Percentiles rank a stretch among this genome's conserved stretches.
phyloP scores from a whole-genome alignment of 1,140 invertebrate genomes.

The Plodia interpunctella region DNA sequence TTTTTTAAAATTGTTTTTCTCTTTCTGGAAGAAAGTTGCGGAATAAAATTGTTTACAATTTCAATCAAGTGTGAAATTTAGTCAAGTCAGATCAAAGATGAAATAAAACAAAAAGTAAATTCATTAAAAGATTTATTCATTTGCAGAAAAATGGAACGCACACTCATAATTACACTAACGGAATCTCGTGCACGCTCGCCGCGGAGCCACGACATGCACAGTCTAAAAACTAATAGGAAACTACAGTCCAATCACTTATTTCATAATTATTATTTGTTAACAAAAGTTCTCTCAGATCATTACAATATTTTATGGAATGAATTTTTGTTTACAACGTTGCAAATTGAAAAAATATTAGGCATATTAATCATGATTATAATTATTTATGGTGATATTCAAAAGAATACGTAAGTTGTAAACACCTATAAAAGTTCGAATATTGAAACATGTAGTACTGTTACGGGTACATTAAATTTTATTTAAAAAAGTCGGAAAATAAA shows the following conservation, averaged over 20 bases:
- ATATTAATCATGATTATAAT: too few relatives aligned
- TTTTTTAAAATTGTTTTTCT: too few relatives aligned
- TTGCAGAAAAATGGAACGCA: slow-evolving; percentile 49
- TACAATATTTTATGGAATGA: slow-evolving; percentile 19
- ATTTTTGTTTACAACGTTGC: background rate
- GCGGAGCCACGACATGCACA: slow-evolving; percentile 31
- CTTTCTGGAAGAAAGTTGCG: too few relatives aligned
- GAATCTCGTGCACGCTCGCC: slow-evolving; percentile 46
- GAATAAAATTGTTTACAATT: too few relatives aligned
- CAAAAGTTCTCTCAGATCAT: slow-evolving; percentile 25
- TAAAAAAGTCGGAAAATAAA: too few relatives aligned
- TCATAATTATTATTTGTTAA: background rate
- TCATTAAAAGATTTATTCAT: slow-evolving; percentile 63
- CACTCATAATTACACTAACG: slow-evolving; percentile 22
- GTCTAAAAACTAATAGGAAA: slow-evolving; percentile 41
- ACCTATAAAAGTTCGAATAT: too few relatives aligned
- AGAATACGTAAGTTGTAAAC: too few relatives aligned
- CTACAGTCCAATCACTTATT: slow-evolving; percentile 13
- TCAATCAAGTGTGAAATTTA: too few relatives aligned
- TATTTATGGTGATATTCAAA: too few relatives aligned
- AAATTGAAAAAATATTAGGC: too few relatives aligned
- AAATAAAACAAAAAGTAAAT: slow-evolving; percentile 25
- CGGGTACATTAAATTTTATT: too few relatives aligned
- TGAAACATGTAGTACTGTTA: too few relatives aligned
- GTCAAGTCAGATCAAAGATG: background rate